Evolutionary conservation across 2,113 vertebrate species (phyloP).

Genomic region (Dryoscopus gambensis): DNA sequence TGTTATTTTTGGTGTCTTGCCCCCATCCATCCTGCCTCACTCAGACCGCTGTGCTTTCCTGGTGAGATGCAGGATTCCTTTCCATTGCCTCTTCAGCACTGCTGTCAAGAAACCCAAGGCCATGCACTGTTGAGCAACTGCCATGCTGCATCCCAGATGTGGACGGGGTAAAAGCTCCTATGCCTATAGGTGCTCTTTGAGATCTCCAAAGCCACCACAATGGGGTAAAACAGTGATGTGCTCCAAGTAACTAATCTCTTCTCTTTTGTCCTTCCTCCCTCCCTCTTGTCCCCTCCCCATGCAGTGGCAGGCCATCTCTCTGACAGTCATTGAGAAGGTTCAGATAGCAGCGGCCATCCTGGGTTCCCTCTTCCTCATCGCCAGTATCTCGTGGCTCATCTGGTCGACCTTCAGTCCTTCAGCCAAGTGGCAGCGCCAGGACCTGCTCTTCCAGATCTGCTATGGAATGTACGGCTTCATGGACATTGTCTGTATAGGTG

Average conservation of each 20-base stretch:
- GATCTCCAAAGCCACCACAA: not conserved
- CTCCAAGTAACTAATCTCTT: not conserved
- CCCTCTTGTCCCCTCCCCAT: not conserved
- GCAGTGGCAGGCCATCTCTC: constrained; percentile 98
- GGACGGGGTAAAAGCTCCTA: not conserved
- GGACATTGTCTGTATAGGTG: constrained; percentile 99
- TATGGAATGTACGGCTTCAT: constrained; percentile 99
- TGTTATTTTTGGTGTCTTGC: not conserved
- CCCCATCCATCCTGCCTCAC: not conserved
- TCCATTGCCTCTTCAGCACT: not conserved
- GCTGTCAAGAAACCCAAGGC: not conserved
- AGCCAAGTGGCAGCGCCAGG: constrained; percentile 97
- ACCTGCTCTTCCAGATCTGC: constrained; percentile 99
- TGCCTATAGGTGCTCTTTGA: not conserved
- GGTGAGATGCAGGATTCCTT: not conserved
- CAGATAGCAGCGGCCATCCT: constrained; percentile 96
- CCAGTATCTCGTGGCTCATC: constrained; percentile 98
- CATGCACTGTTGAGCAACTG: not conserved
- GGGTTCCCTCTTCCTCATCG: constrained; percentile 97
- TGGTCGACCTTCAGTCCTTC: constrained; percentile 98
- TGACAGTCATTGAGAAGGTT: constrained; percentile 98
- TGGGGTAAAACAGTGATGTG: not conserved
- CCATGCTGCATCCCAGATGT: not conserved
- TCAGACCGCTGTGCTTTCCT: not conserved
- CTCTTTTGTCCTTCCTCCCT: not conserved